phyloP scores from a whole-genome alignment of 2,797 vertebrate species.

The Acipenser transmontanus region DNA sequence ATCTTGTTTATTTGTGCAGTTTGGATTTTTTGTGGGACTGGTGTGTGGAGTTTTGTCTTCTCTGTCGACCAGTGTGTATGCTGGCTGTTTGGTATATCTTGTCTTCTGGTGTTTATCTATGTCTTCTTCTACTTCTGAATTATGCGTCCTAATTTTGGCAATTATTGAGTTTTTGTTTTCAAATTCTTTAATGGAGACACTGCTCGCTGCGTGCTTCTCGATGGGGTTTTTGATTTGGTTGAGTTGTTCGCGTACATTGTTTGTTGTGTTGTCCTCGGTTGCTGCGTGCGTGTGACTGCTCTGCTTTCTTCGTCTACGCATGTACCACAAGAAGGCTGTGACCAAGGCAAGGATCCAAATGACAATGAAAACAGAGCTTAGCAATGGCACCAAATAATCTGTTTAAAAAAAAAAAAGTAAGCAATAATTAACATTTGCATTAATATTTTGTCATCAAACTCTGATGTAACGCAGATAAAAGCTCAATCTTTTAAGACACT shows the following conservation, averaged over 20 bases:
- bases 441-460: too few species aligned
- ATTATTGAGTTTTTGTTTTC: constrained; percentile 98
- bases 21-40: constrained; percentile 80
- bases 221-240: constrained; percentile 98
- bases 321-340: constrained; percentile 82
- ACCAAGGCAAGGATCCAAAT: constrained; percentile 85
- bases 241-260: constrained; percentile 93
- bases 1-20: constrained; percentile 99
- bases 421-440: too few species aligned
- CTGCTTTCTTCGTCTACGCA: constrained; percentile 84
- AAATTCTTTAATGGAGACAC: constrained; percentile 85
- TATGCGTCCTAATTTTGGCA: constrained; percentile 98
- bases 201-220: constrained; percentile 81
- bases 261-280: constrained; percentile 86
- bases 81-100: constrained; percentile 87
- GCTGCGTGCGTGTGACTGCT: constrained; percentile 68
- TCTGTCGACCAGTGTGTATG: constrained; percentile 92
- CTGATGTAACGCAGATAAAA: too few species aligned
- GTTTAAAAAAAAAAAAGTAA: constrained; percentile 3
- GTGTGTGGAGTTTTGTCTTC: constrained; percentile 82
- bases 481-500: too few species aligned
- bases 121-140: constrained; percentile 88
- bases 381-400: constrained; percentile 92
- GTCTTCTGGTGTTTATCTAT: constrained; percentile 92
- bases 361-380: constrained; percentile 87